phyloP scores from a whole-genome alignment of 2,113 vertebrate species.

The Lucifuga dentata region DNA sequence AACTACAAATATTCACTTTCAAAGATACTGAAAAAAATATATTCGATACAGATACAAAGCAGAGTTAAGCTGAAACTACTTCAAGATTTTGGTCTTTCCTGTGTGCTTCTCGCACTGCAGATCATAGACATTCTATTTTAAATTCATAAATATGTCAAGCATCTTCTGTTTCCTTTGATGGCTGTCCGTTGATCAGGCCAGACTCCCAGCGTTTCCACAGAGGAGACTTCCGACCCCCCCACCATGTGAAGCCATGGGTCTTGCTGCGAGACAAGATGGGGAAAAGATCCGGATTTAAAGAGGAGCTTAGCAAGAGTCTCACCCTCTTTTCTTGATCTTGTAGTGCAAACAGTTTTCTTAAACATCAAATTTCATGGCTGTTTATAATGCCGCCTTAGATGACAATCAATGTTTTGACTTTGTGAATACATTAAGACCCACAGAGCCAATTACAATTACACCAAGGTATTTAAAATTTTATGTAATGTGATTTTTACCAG shows the following conservation, averaged over 20 bases:
- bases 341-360: too few species aligned
- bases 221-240: constrained; percentile 60
- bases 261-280: constrained; percentile 58
- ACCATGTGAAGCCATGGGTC: constrained; percentile 52
- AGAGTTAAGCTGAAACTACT: constrained; percentile 19
- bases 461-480: too few species aligned
- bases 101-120: neutral
- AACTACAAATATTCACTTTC: neutral
- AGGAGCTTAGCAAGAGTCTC: too few species aligned
- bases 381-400: too few species aligned
- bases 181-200: constrained; percentile 66
- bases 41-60: constrained; percentile 35
- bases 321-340: too few species aligned
- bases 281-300: constrained; percentile 5
- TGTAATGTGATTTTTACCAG: too few species aligned
- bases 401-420: too few species aligned
- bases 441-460: too few species aligned
- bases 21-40: constrained; percentile 17
- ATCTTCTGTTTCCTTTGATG: constrained; percentile 55
- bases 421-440: too few species aligned
- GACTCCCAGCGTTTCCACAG: constrained; percentile 81
- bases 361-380: too few species aligned
- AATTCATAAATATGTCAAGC: neutral
- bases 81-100: neutral
- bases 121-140: neutral